Evolutionary conservation across 2,113 vertebrate species (phyloP).

Genomic region (Rhizomys pruinosus): DNA sequence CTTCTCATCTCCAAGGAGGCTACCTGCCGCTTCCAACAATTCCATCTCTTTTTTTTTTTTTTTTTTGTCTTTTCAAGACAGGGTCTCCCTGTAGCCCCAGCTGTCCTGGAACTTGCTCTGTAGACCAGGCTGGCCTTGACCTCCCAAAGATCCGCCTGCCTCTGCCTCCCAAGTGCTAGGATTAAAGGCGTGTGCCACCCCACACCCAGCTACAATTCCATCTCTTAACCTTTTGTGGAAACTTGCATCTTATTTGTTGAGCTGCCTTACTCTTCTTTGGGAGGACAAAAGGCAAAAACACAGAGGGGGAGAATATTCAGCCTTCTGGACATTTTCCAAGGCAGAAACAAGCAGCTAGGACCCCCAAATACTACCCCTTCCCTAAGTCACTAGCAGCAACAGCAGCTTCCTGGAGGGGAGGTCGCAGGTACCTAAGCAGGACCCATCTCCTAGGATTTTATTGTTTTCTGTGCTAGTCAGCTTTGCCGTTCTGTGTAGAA

Average conservation of each 20-base stretch:
- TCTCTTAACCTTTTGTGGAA: constrained; percentile 1
- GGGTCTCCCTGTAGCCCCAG: no score
- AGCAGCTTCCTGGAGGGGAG: background rate
- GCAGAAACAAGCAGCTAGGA: background rate
- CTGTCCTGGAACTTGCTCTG: no score
- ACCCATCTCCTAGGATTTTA: background rate
- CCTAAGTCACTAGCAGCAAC: no score
- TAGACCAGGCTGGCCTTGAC: no score
- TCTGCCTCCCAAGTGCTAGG: no score
- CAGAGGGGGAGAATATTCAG: background rate
- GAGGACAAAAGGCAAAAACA: background rate
- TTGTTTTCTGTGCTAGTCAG: background rate
- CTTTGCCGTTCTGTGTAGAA: background rate
- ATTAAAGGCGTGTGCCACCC: no score
- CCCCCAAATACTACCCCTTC: background rate
- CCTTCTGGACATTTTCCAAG: background rate
- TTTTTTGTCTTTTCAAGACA: no score
- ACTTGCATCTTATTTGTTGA: background rate
- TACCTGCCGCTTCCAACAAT: background rate
- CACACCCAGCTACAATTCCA: background rate
- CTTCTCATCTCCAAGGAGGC: background rate
- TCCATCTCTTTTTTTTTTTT: no score
- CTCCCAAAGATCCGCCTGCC: no score
- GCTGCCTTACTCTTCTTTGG: constrained; percentile 21
- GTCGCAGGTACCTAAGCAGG: background rate